phyloP scores from a whole-genome alignment of 1,140 invertebrate genomes.

The Zophobas atratus region DNA sequence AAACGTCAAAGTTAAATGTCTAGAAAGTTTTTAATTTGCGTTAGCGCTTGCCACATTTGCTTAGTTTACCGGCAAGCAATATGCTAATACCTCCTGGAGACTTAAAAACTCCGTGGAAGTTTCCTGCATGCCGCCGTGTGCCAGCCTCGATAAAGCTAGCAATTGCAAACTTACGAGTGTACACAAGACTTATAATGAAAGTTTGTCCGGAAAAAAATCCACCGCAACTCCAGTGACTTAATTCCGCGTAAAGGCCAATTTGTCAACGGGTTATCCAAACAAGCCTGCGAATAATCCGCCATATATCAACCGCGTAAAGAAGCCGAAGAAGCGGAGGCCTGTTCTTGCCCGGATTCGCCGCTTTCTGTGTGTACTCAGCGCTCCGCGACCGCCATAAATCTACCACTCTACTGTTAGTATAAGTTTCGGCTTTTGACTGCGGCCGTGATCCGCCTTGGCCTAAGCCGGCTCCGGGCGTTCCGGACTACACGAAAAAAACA shows the following conservation, averaged over 20 bases:
- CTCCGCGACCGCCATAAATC: slow-evolving; percentile 46
- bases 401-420: slow-evolving; percentile 42
- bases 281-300: slow-evolving; percentile 34
- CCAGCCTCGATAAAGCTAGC: too few relatives aligned
- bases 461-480: slow-evolving; percentile 31
- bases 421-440: slow-evolving; percentile 48
- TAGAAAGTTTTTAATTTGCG: too few relatives aligned
- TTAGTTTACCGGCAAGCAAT: too few relatives aligned
- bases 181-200: not conserved
- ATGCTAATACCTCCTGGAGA: too few relatives aligned
- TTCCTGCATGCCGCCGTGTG: too few relatives aligned
- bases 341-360: slow-evolving; percentile 34
- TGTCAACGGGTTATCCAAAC: slow-evolving; percentile 45
- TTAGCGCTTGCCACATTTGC: too few relatives aligned
- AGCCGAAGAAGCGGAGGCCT: slow-evolving; percentile 20
- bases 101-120: too few relatives aligned
- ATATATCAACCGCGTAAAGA: slow-evolving; percentile 40
- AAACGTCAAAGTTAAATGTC: too few relatives aligned
- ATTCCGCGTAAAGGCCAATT: slow-evolving; percentile 38
- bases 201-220: not conserved
- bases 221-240: slow-evolving; percentile 12
- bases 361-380: slow-evolving; percentile 42
- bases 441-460: slow-evolving; percentile 40
- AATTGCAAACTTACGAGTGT: too few relatives aligned
- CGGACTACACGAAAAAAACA: slow-evolving; percentile 12